phyloP scores from a whole-genome alignment of 37 sponge, comb jelly and placozoan species.

The Aplysina aerophoba region DNA sequence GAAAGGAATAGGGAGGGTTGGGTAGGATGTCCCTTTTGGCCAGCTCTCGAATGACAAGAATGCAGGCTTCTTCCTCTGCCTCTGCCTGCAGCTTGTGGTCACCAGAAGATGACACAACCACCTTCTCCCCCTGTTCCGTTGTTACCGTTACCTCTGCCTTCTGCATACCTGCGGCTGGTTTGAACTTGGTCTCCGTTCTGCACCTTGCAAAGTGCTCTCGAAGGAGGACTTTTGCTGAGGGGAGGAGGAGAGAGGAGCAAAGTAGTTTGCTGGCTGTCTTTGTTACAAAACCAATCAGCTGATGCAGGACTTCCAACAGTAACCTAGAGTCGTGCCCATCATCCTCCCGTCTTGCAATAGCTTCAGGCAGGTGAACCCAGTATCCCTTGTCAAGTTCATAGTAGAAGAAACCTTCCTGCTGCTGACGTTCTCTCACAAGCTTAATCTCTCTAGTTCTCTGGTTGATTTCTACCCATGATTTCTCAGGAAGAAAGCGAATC shows the following conservation, averaged over 20 bases:
- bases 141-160: background rate
- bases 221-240: background rate
- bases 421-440: background rate
- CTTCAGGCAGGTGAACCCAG: slow-evolving; percentile 32
- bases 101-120: background rate
- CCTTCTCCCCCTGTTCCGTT: background rate
- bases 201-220: background rate
- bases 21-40: background rate
- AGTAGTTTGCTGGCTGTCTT: slow-evolving; percentile 15
- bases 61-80: slow-evolving; percentile 11
- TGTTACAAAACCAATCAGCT: slow-evolving; percentile 36
- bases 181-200: background rate
- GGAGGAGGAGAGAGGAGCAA: slow-evolving; percentile 10
- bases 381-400: slow-evolving; percentile 35
- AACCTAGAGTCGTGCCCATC: background rate
- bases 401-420: slow-evolving; percentile 21
- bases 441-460: slow-evolving; percentile 30
- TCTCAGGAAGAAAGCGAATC: slow-evolving; percentile 11
- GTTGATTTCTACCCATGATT: slow-evolving; percentile 37
- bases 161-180: background rate
- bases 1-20: background rate
- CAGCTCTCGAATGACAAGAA: background rate
- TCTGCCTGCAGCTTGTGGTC: background rate
- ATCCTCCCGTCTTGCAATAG: background rate
- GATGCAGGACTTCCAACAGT: slow-evolving; percentile 40